A percentile compares a stretch with the other conserved stretches of the same genome.
Conservation (phyloP, 1,140 invertebrate species). For the Drosophila arawakana region DNA sequence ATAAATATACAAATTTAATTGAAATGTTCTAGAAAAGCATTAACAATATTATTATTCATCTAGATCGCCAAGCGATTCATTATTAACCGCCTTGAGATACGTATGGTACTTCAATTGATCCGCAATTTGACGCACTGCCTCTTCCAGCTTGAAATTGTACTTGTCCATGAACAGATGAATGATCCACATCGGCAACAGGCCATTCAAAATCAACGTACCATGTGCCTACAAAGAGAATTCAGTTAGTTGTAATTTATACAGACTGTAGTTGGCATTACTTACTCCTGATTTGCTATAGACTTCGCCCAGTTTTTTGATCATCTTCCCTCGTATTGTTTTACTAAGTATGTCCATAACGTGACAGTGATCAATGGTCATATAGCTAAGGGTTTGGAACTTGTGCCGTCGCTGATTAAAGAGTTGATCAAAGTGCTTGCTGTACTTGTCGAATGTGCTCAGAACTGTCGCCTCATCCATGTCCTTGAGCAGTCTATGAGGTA, state of each 20-base stretch:
- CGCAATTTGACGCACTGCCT: conserved; percentile 52
- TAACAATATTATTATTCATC: conserved; percentile 8
- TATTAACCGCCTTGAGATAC: conserved; percentile 49
- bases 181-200: conserved; percentile 70
- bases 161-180: conserved; percentile 69
- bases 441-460: conserved; percentile 61
- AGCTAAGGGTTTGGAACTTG: conserved; percentile 45
- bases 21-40: neutral
- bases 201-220: conserved; percentile 64
- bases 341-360: conserved; percentile 60
- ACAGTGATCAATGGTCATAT: conserved; percentile 56
- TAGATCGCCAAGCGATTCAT: conserved; percentile 52
- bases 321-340: conserved; percentile 44
- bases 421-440: conserved; percentile 49
- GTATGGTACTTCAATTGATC: conserved; percentile 51
- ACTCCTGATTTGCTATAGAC: conserved; percentile 51
- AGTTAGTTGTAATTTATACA: neutral
- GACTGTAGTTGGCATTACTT: neutral
- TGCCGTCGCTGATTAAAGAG: conserved; percentile 51
- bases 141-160: conserved; percentile 41
- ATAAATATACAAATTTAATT: neutral
- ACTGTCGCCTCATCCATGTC: conserved; percentile 51
- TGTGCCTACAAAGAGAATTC: conserved; percentile 39
- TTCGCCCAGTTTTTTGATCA: conserved; percentile 56
- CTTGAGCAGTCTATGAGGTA: conserved; percentile 54